phyloP scores from a whole-genome alignment of 2,888 invertebrate species.

The Ochlodes sylvanus region DNA sequence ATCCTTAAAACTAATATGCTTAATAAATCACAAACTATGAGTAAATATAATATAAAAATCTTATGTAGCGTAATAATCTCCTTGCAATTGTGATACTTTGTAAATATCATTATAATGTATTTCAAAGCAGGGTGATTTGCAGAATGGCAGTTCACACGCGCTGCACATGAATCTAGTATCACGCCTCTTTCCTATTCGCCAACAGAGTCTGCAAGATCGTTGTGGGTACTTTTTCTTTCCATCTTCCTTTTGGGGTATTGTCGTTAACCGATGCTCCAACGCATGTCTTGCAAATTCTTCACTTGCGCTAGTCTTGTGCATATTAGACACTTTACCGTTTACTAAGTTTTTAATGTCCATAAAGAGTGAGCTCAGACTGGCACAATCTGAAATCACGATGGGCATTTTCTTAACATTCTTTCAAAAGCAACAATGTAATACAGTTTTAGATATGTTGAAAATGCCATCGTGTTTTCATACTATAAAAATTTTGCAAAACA shows the following conservation, averaged over 20 bases:
- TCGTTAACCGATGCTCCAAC: slow-evolving; percentile 74
- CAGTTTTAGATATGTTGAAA: slow-evolving; percentile 72
- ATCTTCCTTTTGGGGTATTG: slow-evolving; percentile 83
- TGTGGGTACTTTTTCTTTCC: slow-evolving; percentile 84
- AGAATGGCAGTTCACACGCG: slow-evolving; percentile 79
- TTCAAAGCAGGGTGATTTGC: slow-evolving; percentile 81
- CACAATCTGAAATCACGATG: slow-evolving; percentile 84
- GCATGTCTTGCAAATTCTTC: slow-evolving; percentile 67
- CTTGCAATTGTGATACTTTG: slow-evolving; percentile 75
- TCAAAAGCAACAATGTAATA: slow-evolving; percentile 49
- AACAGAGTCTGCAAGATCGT: slow-evolving; percentile 80
- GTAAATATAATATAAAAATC: slow-evolving; percentile 45
- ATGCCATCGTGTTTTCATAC: slow-evolving; percentile 84
- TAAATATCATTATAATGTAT: slow-evolving; percentile 78
- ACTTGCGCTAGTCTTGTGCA: slow-evolving; percentile 61
- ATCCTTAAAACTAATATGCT: slow-evolving; percentile 43
- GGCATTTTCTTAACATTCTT: slow-evolving; percentile 77
- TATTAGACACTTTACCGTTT: slow-evolving; percentile 75
- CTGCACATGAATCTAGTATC: slow-evolving; percentile 82
- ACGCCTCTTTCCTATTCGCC: slow-evolving; percentile 78
- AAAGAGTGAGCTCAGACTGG: slow-evolving; percentile 79
- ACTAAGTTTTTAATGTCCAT: slow-evolving; percentile 82
- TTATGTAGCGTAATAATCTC: slow-evolving; percentile 78
- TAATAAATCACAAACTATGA: slow-evolving; percentile 42
- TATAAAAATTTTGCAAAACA: slow-evolving; percentile 71